Conservation (phyloP, 2,888 invertebrate species). For the Machimus atricapillus region DNA sequence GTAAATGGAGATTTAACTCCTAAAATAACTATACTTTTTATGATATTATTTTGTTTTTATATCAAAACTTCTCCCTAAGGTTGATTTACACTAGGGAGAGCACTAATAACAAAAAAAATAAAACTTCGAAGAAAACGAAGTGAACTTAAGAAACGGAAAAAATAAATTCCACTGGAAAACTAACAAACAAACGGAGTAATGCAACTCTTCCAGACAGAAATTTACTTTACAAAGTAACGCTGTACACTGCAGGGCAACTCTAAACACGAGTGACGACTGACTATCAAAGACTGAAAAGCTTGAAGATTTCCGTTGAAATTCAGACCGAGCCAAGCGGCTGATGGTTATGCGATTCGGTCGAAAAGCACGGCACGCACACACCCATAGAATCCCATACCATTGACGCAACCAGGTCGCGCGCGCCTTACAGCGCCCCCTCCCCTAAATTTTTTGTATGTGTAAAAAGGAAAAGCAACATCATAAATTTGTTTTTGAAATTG, state of each 20-base stretch:
- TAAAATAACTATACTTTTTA: not conserved
- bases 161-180: conserved; percentile 32
- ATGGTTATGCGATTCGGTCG: not conserved
- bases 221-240: not conserved
- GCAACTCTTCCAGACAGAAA: conserved; percentile 12
- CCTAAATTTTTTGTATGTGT: not conserved
- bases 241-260: conserved; percentile 53
- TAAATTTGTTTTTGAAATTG: not conserved
- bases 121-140: not conserved
- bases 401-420: not conserved
- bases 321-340: not conserved
- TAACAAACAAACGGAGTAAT: conserved; percentile 31
- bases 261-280: conserved; percentile 59
- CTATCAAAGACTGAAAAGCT: conserved; percentile 59
- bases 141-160: conserved; percentile 5
- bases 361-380: not conserved
- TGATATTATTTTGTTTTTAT: not conserved
- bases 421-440: not conserved
- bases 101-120: not conserved
- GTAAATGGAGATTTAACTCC: not conserved
- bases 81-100: not conserved
- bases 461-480: not conserved
- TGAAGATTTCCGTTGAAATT: conserved; percentile 25
- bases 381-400: not conserved
- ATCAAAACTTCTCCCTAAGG: not conserved